These are phyloP conservation scores for Trichomalopsis sarcophagae DNA, from an alignment of 1,140 invertebrate species.

Conservation along the genomic window DNA sequence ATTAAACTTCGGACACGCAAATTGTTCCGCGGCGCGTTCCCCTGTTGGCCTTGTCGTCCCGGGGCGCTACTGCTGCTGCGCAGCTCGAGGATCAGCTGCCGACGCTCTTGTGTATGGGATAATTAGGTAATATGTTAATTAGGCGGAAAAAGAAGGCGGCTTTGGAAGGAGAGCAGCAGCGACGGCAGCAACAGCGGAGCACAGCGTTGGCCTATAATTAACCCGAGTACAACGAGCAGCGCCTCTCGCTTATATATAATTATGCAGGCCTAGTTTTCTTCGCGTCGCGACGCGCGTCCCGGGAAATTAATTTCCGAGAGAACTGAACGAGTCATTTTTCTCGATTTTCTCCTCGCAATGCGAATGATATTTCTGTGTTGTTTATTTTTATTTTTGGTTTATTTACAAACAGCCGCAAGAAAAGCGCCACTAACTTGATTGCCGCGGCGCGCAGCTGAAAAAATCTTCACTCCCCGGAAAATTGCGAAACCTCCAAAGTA, in stretches of 20 bases:
- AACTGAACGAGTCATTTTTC: background rate
- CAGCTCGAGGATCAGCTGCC: background rate
- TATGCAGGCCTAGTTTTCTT: constrained; percentile 62
- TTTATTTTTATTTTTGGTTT: too few relatives aligned
- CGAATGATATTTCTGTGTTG: too few relatives aligned
- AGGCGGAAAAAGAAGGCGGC: constrained; percentile 53
- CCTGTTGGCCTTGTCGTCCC: background rate
- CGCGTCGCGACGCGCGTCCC: constrained; percentile 38
- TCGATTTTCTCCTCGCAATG: background rate
- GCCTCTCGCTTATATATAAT: constrained; percentile 61
- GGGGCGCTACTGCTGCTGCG: background rate
- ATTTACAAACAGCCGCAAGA: too few relatives aligned
- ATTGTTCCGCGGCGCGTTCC: background rate
- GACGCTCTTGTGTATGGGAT: constrained; percentile 52
- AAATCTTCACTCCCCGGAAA: background rate
- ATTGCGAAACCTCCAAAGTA: background rate
- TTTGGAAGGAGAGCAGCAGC: constrained; percentile 53
- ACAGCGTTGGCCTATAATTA: constrained; percentile 63
- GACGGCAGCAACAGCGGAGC: background rate
- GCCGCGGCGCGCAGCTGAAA: background rate
- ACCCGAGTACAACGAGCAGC: constrained; percentile 57
- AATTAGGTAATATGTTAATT: constrained; percentile 68
- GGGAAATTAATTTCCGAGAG: constrained; percentile 65
- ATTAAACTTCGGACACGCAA: background rate
- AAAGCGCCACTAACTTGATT: background rate